Evolutionary conservation across 2,888 invertebrate genomes (phyloP).

Genomic region (Hypselothyrea guttata): DNA sequence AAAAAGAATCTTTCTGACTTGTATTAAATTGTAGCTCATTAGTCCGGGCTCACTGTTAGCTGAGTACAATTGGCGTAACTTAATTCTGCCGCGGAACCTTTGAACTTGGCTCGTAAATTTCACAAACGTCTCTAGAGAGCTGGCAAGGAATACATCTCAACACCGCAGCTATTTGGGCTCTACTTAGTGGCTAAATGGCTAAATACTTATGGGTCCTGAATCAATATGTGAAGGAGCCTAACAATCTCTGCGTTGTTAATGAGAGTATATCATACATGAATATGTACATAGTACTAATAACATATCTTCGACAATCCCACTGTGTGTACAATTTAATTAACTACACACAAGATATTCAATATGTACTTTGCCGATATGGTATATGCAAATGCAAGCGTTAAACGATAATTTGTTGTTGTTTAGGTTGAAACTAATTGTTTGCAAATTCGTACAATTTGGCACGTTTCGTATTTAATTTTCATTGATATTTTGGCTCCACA

Average conservation of each 20-base stretch:
- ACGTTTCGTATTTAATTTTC: background rate
- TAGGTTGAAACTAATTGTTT: background rate
- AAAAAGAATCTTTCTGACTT: constrained; percentile 1
- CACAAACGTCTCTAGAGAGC: background rate
- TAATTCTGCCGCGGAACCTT: background rate
- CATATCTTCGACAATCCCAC: constrained; percentile 1
- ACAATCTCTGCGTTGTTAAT: constrained; percentile 32
- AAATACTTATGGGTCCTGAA: background rate
- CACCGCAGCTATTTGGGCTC: no score
- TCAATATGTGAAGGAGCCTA: constrained; percentile 15
- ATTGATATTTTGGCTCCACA: background rate
- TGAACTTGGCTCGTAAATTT: background rate
- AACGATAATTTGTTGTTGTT: background rate
- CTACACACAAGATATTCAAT: constrained; percentile 27
- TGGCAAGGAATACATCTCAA: background rate
- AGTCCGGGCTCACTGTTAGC: constrained; percentile 1
- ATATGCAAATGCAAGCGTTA: background rate
- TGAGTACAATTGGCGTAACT: constrained; percentile 1
- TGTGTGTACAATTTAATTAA: constrained; percentile 55
- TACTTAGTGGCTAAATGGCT: no score
- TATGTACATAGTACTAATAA: background rate
- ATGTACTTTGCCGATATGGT: constrained; percentile 1
- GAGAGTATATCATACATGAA: constrained; percentile 1
- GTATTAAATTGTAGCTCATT: constrained; percentile 40
- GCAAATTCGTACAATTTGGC: background rate